Conservation (phyloP, 2,888 invertebrate genomes). For the Laspeyria flexula region DNA sequence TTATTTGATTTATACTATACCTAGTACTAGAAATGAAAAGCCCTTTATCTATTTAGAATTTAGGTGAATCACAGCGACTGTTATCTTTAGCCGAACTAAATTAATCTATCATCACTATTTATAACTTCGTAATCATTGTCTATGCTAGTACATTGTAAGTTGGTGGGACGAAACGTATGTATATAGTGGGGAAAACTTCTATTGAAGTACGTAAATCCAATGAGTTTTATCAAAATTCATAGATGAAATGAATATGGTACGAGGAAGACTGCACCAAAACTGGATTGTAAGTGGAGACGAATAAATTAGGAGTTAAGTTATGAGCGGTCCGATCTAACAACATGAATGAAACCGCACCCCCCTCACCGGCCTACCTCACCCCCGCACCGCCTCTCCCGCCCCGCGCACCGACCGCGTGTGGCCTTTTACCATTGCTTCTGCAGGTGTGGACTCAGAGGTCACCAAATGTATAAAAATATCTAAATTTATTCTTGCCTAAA, state of each 20-base stretch:
- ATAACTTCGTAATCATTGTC: too few relatives aligned
- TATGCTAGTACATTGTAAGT: too few relatives aligned
- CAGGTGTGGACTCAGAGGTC: conserved; percentile 64
- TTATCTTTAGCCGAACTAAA: too few relatives aligned
- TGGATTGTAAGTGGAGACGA: conserved; percentile 71
- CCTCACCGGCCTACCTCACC: conserved; percentile 45
- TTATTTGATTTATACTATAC: background rate
- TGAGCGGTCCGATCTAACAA: conserved; percentile 84
- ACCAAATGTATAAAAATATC: conserved; percentile 5
- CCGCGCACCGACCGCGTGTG: conserved; percentile 74
- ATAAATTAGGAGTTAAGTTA: conserved; percentile 86
- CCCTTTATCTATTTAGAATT: background rate
- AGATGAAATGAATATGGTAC: conserved; percentile 70
- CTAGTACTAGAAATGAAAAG: background rate
- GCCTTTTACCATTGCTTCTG: conserved; percentile 68
- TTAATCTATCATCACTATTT: too few relatives aligned
- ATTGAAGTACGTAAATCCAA: background rate
- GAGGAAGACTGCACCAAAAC: conserved; percentile 67
- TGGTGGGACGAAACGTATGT: too few relatives aligned
- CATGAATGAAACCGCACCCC: conserved; percentile 82
- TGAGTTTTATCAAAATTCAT: conserved; percentile 7
- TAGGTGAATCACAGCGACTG: too few relatives aligned
- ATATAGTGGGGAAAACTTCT: too few relatives aligned
- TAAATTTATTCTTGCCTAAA: background rate
- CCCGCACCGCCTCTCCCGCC: conserved; percentile 45